These are phyloP conservation scores for Pithys albifrons DNA, from an alignment of 2,113 vertebrate genomes.

Conservation along the genomic window DNA sequence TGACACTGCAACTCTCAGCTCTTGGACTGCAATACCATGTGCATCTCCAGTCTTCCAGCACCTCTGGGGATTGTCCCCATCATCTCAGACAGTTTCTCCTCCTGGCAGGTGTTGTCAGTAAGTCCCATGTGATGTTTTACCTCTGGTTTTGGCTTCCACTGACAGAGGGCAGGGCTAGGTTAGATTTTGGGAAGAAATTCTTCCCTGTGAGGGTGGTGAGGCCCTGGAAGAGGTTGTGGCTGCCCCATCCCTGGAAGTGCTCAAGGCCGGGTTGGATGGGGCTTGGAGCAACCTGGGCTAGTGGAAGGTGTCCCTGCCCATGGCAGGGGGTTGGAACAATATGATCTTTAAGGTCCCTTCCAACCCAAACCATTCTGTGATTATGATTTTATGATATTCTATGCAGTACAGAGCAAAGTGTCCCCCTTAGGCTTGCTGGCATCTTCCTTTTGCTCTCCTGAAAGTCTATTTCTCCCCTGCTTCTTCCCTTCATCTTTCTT, in stretches of 20 bases:
- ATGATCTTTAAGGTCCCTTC: background rate
- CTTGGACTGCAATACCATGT: background rate
- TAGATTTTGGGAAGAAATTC: background rate
- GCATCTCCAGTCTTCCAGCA: background rate
- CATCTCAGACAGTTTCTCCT: background rate
- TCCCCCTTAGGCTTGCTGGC: background rate
- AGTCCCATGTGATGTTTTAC: background rate
- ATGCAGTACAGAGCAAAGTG: background rate
- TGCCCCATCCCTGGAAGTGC: background rate
- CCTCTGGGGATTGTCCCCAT: background rate
- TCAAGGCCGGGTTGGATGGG: background rate
- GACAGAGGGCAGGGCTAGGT: background rate
- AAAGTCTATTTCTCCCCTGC: background rate
- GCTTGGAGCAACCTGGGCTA: background rate
- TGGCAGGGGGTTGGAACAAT: fast-evolving
- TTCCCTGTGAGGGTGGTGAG: background rate
- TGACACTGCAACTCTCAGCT: background rate
- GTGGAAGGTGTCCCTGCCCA: background rate
- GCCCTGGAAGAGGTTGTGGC: background rate
- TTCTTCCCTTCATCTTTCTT: background rate
- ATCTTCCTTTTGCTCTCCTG: background rate
- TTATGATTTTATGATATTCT: background rate
- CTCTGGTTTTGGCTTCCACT: background rate
- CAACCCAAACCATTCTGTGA: background rate
- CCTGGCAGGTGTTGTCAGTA: background rate